Base-by-base conservation (phyloP, 2,888 invertebrate genomes). In the Drosophila fulvimacula region DNA sequence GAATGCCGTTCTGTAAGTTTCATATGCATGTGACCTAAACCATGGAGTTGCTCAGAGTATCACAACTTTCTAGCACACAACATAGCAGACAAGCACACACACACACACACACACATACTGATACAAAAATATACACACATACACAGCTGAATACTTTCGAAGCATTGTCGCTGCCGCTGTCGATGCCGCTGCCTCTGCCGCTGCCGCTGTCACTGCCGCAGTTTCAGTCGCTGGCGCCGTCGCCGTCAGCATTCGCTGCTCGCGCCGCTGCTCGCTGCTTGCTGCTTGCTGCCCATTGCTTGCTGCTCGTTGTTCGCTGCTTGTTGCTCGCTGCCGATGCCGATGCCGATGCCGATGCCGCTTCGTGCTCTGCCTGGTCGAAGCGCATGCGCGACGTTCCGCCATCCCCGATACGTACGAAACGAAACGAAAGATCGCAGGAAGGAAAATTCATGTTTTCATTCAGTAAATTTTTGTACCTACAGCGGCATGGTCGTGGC, bases 1-100 rank as follows among this genome's bases (percentile, higher is more conserved):
- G 91, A 91, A 91, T 91, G 91, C 79, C 79, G 91, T 91, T 91
- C 90, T 90, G 90, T 90, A 89, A 91, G 89, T 91, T 90, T 82
- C 82, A 83, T 82, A 85, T 86, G 85, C 79, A 80, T 81, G 74
- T 78, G 76, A 80, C 75, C 75, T 73, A 81, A 87, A 79, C 66
- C 78, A 69, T 57, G 67, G 77, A 77, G 75, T 70, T 63, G 60
- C 74, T 69, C 67, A 30, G 34, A 67, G 76, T 77, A 81, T 76
- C 69, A 76, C 79, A 82, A 82, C 88, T 84, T 81, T 89, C 82
- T 79, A 77, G 72, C 72, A 75, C 76, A 68, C 60, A 68, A 34
- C 4, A 49, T 13, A 48, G 17, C 48, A 30, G 6, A 48, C 27
- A 46, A 46, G n/a, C 15, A 46, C 7, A 24, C 44, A 27, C 44